Base-by-base conservation (phyloP, 2,888 invertebrate genomes). In the Agrilus biguttatus region DNA sequence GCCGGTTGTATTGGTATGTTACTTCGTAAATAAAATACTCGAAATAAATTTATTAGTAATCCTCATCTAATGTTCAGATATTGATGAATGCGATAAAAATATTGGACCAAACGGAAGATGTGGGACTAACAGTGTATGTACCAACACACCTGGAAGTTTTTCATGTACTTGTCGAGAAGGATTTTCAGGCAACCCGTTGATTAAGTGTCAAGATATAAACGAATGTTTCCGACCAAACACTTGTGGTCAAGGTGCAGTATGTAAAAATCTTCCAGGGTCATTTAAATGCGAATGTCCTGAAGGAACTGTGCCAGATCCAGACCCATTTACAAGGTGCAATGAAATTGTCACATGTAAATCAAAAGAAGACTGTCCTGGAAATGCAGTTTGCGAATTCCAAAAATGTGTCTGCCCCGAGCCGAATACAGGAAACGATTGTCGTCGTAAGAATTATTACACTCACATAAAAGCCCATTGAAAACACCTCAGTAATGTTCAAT, bases 381-480 rank as follows among this genome's bases (percentile, higher is more conserved):
- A 92, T 68, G 82, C 90, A 5, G 70, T 89, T 51, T 92, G 92
- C 58, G 85, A 89, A 58, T 60, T 70, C 7, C 77, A 80, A 49
- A 77, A 79, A 45, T 92, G 92, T 60, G 63, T 88, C 33, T 92
- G 92, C 55, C 91, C 90, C 3, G 88, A 88, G 57, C 92, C 92
- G 0, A 91, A 91, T 60, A 72, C 88, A 53, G 92, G 91, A 53
- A 87, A 89, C 55, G 88, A 90, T 58, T 92, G 92, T 56, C 77
- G 90, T 66, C 91, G 87, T 87, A 74, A 78, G 84, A 10, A 28
- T 28, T 74, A 33, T 13, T 7, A 13, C 33, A 2, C 14, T 33
- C 3, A 8, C 8, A 5, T 36, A 14, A 40, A 1, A 36, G 28
- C 10, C 10, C 28, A 10, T 28, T 28, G 10, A 28, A 10, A 28